phyloP scores from a whole-genome alignment of 1,140 invertebrate species.

The Cherax quadricarinatus region DNA sequence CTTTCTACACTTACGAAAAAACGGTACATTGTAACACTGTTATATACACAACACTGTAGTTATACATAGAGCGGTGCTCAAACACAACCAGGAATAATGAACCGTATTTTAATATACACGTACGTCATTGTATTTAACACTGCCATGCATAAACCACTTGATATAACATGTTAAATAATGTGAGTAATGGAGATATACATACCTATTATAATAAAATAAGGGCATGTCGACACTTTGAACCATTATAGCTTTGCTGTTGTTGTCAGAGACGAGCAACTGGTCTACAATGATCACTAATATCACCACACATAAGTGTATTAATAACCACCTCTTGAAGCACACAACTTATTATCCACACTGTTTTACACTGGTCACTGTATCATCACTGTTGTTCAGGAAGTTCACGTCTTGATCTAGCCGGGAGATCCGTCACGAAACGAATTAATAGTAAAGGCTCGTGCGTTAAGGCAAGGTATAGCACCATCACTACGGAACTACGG shows the following conservation, averaged over 20 bases:
- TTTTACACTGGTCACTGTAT: not conserved
- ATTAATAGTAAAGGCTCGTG: not conserved
- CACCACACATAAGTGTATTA: not conserved
- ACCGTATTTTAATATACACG: too few relatives aligned
- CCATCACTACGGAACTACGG: not conserved
- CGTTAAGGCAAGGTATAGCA: not conserved
- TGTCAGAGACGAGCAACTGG: not conserved
- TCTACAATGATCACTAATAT: not conserved
- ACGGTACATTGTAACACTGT: too few relatives aligned
- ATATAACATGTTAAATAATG: not conserved
- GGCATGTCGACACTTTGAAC: conserved; percentile 65
- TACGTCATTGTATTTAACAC: not conserved
- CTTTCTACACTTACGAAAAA: too few relatives aligned
- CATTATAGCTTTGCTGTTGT: conserved; percentile 53
- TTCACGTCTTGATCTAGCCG: not conserved
- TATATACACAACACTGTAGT: too few relatives aligned
- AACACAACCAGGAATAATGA: too few relatives aligned
- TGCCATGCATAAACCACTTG: not conserved
- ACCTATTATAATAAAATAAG: conserved; percentile 68
- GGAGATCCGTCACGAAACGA: not conserved
- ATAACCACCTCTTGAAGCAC: not conserved
- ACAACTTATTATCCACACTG: not conserved
- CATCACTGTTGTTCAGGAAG: not conserved
- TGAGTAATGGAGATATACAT: conserved; percentile 6
- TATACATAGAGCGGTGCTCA: too few relatives aligned